phyloP scores from a whole-genome alignment of 1,140 invertebrate species.

The Macrosteles quadrilineatus region DNA sequence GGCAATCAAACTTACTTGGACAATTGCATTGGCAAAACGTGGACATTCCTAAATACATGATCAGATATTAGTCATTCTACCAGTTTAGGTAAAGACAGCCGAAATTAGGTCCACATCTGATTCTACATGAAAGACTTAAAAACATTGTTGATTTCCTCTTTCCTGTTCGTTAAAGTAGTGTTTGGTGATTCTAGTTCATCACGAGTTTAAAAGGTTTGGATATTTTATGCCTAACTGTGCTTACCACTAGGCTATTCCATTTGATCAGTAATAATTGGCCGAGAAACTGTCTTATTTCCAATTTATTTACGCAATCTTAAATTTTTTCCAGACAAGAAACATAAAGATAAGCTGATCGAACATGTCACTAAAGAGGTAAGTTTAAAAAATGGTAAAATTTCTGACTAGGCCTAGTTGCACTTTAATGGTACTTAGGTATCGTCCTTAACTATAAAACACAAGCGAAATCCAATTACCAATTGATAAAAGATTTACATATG shows the following conservation, averaged over 20 bases:
- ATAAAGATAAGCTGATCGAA: slow-evolving; percentile 74
- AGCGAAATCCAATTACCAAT: neutral
- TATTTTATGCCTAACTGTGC: neutral
- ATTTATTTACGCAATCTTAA: slow-evolving; percentile 21
- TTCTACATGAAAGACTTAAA: too few relatives aligned
- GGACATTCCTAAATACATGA: too few relatives aligned
- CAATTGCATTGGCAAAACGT: too few relatives aligned
- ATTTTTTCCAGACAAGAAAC: slow-evolving; percentile 55
- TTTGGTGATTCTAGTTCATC: neutral
- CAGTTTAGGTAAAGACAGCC: too few relatives aligned
- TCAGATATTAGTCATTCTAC: too few relatives aligned
- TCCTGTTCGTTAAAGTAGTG: too few relatives aligned
- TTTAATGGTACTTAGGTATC: neutral
- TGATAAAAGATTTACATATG: neutral
- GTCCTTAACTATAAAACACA: neutral
- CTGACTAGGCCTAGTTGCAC: neutral
- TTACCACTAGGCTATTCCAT: neutral
- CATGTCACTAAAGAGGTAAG: slow-evolving; percentile 79
- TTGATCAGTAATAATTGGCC: neutral
- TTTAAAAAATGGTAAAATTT: neutral
- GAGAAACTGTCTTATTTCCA: neutral
- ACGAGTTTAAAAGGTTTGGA: neutral
- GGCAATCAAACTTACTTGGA: too few relatives aligned
- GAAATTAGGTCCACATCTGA: too few relatives aligned
- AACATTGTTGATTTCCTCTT: too few relatives aligned